Percentiles rank a stretch among this genome's conserved stretches.
Conservation (phyloP, 2,888 invertebrate species). For the Drosophila neutralis region DNA sequence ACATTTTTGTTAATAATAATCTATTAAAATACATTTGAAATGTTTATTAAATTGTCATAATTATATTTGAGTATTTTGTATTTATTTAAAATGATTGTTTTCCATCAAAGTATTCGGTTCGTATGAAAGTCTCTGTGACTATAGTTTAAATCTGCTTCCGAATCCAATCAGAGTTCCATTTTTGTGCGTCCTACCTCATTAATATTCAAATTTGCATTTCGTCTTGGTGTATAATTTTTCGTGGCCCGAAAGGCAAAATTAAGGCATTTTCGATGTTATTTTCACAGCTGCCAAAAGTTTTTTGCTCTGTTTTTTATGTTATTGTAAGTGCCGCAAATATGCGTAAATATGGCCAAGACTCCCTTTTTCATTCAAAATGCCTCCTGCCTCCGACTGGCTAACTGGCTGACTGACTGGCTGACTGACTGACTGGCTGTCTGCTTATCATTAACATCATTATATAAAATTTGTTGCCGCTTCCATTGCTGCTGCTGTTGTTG, state of each 20-base stretch:
- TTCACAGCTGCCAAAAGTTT: constrained; percentile 34
- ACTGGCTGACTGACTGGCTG: constrained; percentile 24
- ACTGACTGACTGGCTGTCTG: constrained; percentile 16
- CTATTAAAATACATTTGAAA: background rate
- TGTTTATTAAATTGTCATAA: background rate
- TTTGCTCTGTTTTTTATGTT: constrained; percentile 45
- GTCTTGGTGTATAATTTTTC: background rate
- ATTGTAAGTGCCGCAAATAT: constrained; percentile 72
- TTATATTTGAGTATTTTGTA: background rate
- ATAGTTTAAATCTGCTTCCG: constrained; percentile 15
- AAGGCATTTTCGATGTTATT: constrained; percentile 31
- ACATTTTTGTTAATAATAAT: background rate
- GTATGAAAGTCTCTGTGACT: background rate
- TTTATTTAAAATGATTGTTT: background rate
- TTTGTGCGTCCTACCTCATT: constrained; percentile 25
- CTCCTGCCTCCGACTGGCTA: background rate
- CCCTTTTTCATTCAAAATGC: background rate
- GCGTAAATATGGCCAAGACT: constrained; percentile 71
- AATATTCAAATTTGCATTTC: constrained; percentile 38
- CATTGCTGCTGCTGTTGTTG: constrained; percentile 27
- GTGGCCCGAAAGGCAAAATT: constrained; percentile 40
- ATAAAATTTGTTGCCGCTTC: constrained; percentile 59
- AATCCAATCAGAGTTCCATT: constrained; percentile 18
- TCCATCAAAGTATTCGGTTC: background rate
- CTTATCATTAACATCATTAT: constrained; percentile 78